These are phyloP conservation scores for Synergus itoensis DNA, from an alignment of 2,888 invertebrate species.

Conservation along the genomic window DNA sequence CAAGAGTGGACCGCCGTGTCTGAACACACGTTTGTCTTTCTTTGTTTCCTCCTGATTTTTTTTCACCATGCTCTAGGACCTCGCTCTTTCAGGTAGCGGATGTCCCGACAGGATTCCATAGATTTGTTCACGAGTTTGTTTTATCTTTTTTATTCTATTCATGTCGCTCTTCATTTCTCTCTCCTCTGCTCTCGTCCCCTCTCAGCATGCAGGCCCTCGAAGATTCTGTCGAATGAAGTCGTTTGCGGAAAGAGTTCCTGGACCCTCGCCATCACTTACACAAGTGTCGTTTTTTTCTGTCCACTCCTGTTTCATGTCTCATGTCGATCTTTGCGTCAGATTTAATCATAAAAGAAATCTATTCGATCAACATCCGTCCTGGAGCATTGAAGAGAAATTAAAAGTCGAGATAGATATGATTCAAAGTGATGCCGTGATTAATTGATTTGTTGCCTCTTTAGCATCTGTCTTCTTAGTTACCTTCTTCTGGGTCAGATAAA, in stretches of 20 bases:
- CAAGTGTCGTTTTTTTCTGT: neutral
- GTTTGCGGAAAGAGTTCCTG: constrained; percentile 32
- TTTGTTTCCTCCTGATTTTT: constrained; percentile 45
- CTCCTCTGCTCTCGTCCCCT: constrained; percentile 36
- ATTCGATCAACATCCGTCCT: neutral
- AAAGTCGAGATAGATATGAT: neutral
- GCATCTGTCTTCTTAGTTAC: neutral
- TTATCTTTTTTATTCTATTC: constrained; percentile 39
- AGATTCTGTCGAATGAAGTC: constrained; percentile 44
- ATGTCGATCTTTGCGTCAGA: constrained; percentile 1
- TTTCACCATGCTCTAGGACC: constrained; percentile 33
- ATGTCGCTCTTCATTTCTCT: constrained; percentile 33
- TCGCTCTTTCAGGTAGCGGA: constrained; percentile 54
- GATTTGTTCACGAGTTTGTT: constrained; percentile 60
- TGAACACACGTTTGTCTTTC: constrained; percentile 51
- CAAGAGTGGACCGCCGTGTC: constrained; percentile 49
- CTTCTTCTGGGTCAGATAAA: neutral
- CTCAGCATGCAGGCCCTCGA: constrained; percentile 44
- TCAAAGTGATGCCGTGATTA: neutral
- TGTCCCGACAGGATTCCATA: constrained; percentile 61
- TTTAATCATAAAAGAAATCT: constrained; percentile 16
- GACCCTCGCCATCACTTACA: constrained; percentile 23
- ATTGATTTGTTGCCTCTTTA: neutral
- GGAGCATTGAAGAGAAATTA: neutral
- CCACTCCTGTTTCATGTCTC: constrained; percentile 13